phyloP scores from a whole-genome alignment of 2,113 vertebrate species.

The Actenoides lindsayi region DNA sequence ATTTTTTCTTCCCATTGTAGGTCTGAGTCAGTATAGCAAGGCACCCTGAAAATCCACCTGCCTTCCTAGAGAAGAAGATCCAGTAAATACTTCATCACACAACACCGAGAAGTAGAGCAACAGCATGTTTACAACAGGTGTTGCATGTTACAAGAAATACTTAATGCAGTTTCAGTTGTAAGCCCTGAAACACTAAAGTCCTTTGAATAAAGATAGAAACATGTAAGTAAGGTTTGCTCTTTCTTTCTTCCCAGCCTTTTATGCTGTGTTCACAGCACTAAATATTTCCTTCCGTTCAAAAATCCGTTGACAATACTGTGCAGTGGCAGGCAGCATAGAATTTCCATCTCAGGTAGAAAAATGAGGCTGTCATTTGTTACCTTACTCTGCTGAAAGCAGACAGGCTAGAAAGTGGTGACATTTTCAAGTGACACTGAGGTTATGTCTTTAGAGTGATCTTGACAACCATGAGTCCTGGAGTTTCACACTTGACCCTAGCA shows the following conservation, averaged over 20 bases:
- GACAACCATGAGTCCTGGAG: background rate
- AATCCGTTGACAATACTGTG: background rate
- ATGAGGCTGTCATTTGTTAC: background rate
- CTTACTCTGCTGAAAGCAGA: background rate
- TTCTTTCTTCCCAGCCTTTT: background rate
- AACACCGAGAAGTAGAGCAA: background rate
- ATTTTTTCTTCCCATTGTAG: background rate
- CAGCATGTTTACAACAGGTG: background rate
- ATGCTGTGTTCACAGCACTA: background rate
- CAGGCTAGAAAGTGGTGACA: background rate
- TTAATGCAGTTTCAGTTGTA: background rate
- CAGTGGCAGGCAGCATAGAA: background rate
- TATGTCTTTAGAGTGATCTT: background rate
- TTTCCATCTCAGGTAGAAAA: background rate
- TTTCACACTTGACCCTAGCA: background rate
- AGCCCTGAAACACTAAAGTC: background rate
- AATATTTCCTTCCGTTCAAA: background rate
- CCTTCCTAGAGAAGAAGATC: background rate
- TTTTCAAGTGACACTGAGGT: background rate
- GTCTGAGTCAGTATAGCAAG: background rate
- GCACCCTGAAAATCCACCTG: background rate
- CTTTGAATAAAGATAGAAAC: background rate
- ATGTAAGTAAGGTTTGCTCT: background rate
- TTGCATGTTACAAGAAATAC: background rate
- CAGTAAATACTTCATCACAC: background rate